phyloP scores from a whole-genome alignment of 2,797 vertebrate genomes.

The Bucorvus abyssinicus region DNA sequence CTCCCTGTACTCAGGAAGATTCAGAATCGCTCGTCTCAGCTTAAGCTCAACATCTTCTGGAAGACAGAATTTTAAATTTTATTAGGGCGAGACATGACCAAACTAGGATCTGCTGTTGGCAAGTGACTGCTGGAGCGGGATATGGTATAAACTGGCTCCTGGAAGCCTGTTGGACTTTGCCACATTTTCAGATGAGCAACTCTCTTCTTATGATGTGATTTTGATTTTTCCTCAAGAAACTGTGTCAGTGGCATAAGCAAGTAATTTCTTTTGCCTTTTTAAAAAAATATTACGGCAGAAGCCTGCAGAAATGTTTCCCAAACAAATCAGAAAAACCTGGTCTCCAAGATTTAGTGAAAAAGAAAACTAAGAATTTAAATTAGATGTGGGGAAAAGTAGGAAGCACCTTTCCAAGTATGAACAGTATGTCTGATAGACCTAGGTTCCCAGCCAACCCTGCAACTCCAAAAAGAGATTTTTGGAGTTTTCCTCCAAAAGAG shows the following conservation, averaged over 20 bases:
- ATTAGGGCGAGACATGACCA: neutral
- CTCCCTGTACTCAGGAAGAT: neutral
- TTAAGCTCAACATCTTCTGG: neutral
- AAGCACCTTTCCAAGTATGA: neutral
- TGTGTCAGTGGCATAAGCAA: neutral
- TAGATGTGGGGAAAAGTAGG: neutral
- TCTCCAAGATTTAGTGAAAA: neutral
- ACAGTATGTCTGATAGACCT: neutral
- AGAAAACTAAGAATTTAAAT: neutral
- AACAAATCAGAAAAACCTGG: neutral
- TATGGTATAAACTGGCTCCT: neutral
- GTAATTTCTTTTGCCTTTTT: neutral
- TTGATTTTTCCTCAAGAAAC: neutral
- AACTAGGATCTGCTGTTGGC: neutral
- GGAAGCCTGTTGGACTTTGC: neutral
- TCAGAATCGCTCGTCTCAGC: neutral
- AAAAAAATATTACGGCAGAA: neutral
- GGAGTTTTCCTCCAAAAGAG: neutral
- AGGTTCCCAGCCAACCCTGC: neutral
- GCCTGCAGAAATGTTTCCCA: neutral
- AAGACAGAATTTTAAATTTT: neutral
- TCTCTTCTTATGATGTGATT: neutral
- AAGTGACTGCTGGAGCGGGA: neutral
- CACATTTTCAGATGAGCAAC: neutral
- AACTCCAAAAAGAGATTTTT: neutral